Evolutionary conservation across 2,888 invertebrate species (phyloP).

Genomic region (Melanchra persicariae): DNA sequence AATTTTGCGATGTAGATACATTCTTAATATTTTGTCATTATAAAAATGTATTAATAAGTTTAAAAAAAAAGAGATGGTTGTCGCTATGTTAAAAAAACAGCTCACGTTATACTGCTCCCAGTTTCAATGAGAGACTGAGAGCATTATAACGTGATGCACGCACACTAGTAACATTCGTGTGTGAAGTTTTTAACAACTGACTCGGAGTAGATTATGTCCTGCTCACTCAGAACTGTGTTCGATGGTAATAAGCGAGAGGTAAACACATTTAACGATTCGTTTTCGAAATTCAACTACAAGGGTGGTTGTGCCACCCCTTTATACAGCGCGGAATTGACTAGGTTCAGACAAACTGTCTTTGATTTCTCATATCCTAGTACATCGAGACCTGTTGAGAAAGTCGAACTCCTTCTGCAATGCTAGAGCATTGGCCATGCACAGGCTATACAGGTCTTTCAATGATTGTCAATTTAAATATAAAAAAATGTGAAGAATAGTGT

Average conservation of each 20-base stretch:
- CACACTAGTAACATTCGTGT: background rate
- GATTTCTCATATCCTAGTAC: constrained; percentile 26
- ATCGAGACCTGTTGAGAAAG: constrained; percentile 12
- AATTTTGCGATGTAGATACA: no score
- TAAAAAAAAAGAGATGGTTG: no score
- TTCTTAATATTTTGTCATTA: no score
- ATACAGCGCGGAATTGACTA: no score
- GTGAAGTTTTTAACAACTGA: constrained; percentile 4
- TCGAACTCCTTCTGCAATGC: background rate
- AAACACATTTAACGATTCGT: no score
- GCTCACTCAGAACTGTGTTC: background rate
- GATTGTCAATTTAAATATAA: background rate
- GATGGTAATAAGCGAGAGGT: background rate
- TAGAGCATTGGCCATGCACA: background rate
- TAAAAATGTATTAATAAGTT: no score
- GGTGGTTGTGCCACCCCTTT: no score
- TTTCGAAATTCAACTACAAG: no score
- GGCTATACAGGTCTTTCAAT: background rate
- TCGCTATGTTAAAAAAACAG: no score
- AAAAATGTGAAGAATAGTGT: no score
- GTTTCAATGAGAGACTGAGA: constrained; percentile 1
- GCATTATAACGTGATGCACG: background rate
- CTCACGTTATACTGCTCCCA: no score
- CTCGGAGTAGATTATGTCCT: background rate
- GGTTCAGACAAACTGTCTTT: background rate